These are phyloP conservation scores for Chaetoderma sp. DNA, from an alignment of 2,888 invertebrate genomes.

Conservation along the genomic window DNA sequence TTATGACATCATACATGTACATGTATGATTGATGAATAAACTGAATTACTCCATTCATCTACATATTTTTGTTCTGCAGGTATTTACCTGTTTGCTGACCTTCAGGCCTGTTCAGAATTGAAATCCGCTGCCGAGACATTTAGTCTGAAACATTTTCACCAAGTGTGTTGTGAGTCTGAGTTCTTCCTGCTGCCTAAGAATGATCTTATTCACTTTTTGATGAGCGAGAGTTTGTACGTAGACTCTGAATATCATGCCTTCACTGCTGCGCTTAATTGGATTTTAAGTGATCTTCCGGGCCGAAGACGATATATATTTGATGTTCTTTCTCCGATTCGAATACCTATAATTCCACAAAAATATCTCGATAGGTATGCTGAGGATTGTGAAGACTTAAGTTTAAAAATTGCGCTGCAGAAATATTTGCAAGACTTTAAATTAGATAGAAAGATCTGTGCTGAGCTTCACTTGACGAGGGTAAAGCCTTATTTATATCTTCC, in stretches of 20 bases:
- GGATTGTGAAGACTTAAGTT: constrained; percentile 83
- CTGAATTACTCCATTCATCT: no score
- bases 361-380: constrained; percentile 82
- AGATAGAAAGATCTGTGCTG: constrained; percentile 35
- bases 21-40: no score
- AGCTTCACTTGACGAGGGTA: constrained; percentile 24
- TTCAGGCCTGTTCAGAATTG: constrained; percentile 84
- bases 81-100: constrained; percentile 82
- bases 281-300: constrained; percentile 82
- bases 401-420: constrained; percentile 79
- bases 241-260: constrained; percentile 88
- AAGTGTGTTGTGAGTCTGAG: constrained; percentile 85
- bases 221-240: constrained; percentile 87
- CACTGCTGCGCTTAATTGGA: constrained; percentile 88
- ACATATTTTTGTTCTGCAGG: constrained; percentile 48
- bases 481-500: constrained; percentile 73
- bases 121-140: constrained; percentile 83
- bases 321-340: constrained; percentile 83
- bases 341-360: constrained; percentile 85
- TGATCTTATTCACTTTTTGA: constrained; percentile 81
- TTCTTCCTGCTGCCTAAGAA: constrained; percentile 85
- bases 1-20: no score
- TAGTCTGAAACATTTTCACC: constrained; percentile 87
- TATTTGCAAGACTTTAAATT: constrained; percentile 49
- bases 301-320: constrained; percentile 88